Evolutionary conservation across 1,140 invertebrate genomes (phyloP), one percentile per base, ranked within the genome.

Genomic region (Whitmania pigra): DNA sequence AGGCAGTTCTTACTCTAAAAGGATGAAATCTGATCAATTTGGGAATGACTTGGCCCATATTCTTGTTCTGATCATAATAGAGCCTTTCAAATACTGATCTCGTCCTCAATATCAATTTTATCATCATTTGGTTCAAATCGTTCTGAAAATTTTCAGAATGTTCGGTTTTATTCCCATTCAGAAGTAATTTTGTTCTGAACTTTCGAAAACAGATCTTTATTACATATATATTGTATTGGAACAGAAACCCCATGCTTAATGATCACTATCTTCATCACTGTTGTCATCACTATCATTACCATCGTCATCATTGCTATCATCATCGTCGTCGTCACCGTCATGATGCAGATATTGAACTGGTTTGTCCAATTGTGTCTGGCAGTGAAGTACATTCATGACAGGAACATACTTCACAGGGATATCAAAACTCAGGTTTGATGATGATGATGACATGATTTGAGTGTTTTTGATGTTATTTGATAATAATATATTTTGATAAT

Each of bases 371-470:
- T 85, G 18, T 81, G 81, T 71, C 75, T 83, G 54, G 84, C 82
- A 11, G 72, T 84, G 15, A 80, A 82, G 66, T 83, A 84, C 75
- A 81, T 85, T 43, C 84, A 85, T 75, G 78, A 79, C 69, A 73
- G 80, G 54, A 82, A 83, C 43, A 83, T 86, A 71, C 77, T 86
- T 2, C 85, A 86, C 73, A 79, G 85, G 77, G 85, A 85, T 80
- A 82, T 82, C 18, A 55, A 81, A 70, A 77, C 80, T n/a, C 71
- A 73, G 49, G 71, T 74, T 57, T 9, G 31, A 43, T 22, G 25
- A 22, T 53, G 25, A 29, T 72, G 25, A n/a, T 49, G 22, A 25
- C 27, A 25, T 49, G 31, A 36, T 36, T 36, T 36, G 31, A 36
- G n/a, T n/a, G n/a, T n/a, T n/a, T 36, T 36, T 36, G 31, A 36